Percentiles rank a stretch among this genome's conserved stretches.
phyloP scores from a whole-genome alignment of 2,113 vertebrate genomes.

The Clarias gariepinus region DNA sequence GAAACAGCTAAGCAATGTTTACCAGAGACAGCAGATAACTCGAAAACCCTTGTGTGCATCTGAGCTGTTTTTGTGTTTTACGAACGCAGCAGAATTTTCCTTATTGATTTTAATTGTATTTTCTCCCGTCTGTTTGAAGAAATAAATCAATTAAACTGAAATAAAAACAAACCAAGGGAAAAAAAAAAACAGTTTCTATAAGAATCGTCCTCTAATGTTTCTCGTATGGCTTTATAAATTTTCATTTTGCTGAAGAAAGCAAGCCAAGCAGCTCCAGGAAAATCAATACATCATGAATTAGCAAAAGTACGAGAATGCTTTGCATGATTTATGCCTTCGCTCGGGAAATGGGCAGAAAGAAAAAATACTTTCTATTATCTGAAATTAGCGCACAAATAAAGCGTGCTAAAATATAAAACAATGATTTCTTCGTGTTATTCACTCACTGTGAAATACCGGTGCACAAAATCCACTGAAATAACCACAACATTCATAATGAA shows the following conservation, averaged over 20 bases:
- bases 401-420: background rate
- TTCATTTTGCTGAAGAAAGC: background rate
- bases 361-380: background rate
- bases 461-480: background rate
- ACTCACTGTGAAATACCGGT: background rate
- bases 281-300: conserved; percentile 10
- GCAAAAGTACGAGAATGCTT: background rate
- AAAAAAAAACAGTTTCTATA: background rate
- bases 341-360: conserved; percentile 1
- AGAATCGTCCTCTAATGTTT: background rate
- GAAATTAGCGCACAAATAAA: background rate
- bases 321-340: background rate
- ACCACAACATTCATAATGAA: background rate
- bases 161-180: background rate
- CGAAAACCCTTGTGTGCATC: conserved; percentile 17
- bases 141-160: background rate
- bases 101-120: background rate
- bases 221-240: background rate
- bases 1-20: conserved; percentile 37
- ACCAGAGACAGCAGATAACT: conserved; percentile 27
- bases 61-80: background rate
- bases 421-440: background rate
- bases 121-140: background rate
- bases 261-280: background rate
- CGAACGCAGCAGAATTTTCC: background rate